Percentiles rank a stretch among this genome's conserved stretches.
phyloP scores from a whole-genome alignment of 2,888 invertebrate genomes.

The Drosophila falleni region DNA sequence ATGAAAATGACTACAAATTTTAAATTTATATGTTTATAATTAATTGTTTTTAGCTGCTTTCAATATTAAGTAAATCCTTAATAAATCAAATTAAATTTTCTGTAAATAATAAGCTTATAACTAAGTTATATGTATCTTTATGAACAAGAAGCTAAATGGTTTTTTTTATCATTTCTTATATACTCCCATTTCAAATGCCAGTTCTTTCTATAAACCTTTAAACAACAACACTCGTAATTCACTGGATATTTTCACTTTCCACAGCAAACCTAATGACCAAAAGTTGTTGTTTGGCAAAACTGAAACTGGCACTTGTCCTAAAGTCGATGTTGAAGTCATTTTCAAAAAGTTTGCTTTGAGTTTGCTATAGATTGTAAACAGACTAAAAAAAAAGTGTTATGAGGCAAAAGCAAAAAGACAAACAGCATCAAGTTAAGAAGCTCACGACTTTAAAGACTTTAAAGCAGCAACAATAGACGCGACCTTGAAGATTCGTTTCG shows the following conservation, averaged over 20 bases:
- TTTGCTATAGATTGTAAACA: slow-evolving; percentile 36
- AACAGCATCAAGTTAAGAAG: slow-evolving; percentile 71
- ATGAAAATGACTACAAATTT: too few species aligned
- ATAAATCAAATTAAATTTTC: slow-evolving; percentile 22
- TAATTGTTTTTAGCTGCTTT: too few species aligned
- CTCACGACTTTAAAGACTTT: slow-evolving; percentile 65
- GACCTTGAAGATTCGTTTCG: slow-evolving; percentile 73
- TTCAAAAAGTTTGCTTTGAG: slow-evolving; percentile 22
- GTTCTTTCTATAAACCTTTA: slow-evolving; percentile 18
- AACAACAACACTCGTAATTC: slow-evolving; percentile 28
- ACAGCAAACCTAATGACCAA: slow-evolving; percentile 36
- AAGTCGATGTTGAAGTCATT: slow-evolving; percentile 25
- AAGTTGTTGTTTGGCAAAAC: slow-evolving; percentile 32
- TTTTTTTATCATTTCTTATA: background rate
- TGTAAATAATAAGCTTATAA: slow-evolving; percentile 24
- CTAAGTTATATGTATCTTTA: background rate
- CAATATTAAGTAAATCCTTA: background rate
- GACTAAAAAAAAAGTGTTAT: slow-evolving; percentile 31
- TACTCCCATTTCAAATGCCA: background rate
- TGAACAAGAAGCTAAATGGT: background rate
- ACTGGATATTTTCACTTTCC: slow-evolving; percentile 54
- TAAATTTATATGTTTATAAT: too few species aligned
- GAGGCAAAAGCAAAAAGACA: slow-evolving; percentile 52
- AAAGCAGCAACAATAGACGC: slow-evolving; percentile 57
- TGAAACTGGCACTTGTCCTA: slow-evolving; percentile 43